Base-by-base conservation (phyloP, 2,113 vertebrate species). In the Australoheros scitulus region DNA sequence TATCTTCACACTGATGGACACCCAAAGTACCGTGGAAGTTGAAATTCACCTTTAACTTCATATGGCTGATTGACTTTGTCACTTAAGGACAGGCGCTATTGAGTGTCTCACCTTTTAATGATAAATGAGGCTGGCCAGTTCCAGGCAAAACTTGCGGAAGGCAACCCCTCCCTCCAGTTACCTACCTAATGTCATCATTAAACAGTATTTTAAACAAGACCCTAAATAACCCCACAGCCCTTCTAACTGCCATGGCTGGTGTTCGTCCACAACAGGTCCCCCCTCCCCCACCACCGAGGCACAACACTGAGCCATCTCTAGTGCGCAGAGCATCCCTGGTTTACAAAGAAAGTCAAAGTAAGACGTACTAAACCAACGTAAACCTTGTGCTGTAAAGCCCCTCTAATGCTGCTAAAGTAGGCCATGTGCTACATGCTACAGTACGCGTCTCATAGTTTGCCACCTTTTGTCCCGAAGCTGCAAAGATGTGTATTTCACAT, bases 311-410 rank as follows among this genome's bases (percentile, higher is more conserved):
- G 91, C 94, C 94, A 7, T 91, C 90, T 72, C 93, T 95, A 87
- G 83, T 75, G 6, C 89, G 92, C 89, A 94, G 94, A 92, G 43
- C 93, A 24, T 94, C 94, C 79, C 89, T 95, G 68, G 90, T 96
- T 95, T 96, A 95, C 94, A 96, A 95, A 95, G 96, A 96, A 81
- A 96, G 96, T 87, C 95, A 96, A 94, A 92, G 95, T 96, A 96
- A 96, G 96, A 91, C 56, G 90, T 86, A 22, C 50, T 87, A 90
- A 90, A 92, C 77, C 58, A 20, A 8, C 81, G 77, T 89, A 93
- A 90, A 85, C 56, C 36, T 15, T 3, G 29, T 82, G 26, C 70
- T 22, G 57, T 86, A 91, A 82, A 92, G 43, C 80, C 85, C 80
- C 77, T 22, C 34, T 80, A 82, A 86, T 14, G 75, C 36, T 60